phyloP scores from a whole-genome alignment of 1,140 invertebrate species.

The Magallana gigas region DNA sequence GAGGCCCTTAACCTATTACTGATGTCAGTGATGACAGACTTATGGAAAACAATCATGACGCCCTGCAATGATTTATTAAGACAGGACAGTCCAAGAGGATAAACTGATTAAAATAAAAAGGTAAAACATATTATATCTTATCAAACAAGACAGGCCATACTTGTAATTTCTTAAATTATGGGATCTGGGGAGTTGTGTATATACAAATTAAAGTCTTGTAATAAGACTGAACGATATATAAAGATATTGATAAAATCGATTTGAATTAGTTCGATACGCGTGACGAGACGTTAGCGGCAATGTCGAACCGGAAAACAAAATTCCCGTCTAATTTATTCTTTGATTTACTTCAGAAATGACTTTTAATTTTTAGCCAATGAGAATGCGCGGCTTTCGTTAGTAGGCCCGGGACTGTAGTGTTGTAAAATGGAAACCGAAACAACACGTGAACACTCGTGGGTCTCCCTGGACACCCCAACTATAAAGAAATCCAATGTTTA shows the following conservation, averaged over 20 bases:
- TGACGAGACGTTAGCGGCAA: no score
- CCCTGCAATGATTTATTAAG: conserved; percentile 46
- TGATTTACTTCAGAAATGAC: no score
- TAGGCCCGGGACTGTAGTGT: no score
- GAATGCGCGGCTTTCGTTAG: no score
- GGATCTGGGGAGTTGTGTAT: conserved; percentile 54
- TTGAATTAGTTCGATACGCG: no score
- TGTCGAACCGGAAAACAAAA: no score
- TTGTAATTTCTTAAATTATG: conserved; percentile 15
- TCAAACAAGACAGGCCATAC: conserved; percentile 40
- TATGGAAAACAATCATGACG: not conserved
- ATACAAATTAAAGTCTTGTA: conserved; percentile 27
- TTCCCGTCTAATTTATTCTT: no score
- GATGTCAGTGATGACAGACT: conserved; percentile 50
- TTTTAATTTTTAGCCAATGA: no score
- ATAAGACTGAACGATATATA: not conserved
- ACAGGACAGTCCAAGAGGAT: not conserved
- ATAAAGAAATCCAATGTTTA: not conserved
- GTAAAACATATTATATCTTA: conserved; percentile 39
- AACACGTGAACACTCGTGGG: not conserved
- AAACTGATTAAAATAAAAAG: not conserved
- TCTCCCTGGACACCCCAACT: not conserved
- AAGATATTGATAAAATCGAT: no score
- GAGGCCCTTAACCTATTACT: conserved; percentile 51
- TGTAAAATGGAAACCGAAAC: no score